Conservation (phyloP, 2,888 invertebrate species). For the Alviniconcha strummeri region DNA sequence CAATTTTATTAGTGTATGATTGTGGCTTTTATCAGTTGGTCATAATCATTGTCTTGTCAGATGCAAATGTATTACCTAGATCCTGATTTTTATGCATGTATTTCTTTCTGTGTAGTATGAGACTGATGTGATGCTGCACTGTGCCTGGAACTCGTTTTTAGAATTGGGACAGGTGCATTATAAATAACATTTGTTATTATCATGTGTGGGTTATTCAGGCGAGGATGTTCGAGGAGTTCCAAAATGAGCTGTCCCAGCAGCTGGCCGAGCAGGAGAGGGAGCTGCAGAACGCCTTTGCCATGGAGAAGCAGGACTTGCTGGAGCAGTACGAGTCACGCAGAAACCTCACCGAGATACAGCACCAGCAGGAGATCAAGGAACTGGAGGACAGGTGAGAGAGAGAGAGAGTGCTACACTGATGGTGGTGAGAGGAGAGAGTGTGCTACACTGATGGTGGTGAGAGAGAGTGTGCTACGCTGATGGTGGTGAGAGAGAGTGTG, state of each 20-base stretch:
- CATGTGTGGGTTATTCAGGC: slow-evolving; percentile 38
- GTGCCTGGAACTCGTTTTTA: no score
- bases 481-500: not conserved
- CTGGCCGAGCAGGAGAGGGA: slow-evolving; percentile 57
- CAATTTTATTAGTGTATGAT: no score
- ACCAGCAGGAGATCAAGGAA: slow-evolving; percentile 22
- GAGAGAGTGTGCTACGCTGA: not conserved
- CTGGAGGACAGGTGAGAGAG: slow-evolving; percentile 40
- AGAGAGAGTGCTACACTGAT: not conserved
- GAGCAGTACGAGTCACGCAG: slow-evolving; percentile 60
- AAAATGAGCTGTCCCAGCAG: slow-evolving; percentile 46
- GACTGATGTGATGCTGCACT: no score
- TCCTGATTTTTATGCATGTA: no score
- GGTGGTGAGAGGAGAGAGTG: slow-evolving; percentile 31
- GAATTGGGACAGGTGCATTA: not conserved
- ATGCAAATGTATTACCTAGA: no score
- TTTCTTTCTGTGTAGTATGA: no score
- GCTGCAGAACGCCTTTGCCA: slow-evolving; percentile 53
- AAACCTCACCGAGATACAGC: slow-evolving; percentile 44
- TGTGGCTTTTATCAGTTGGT: no score
- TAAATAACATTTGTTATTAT: no score
- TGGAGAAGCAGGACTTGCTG: slow-evolving; percentile 58
- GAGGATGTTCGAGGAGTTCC: slow-evolving; percentile 51
- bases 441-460: not conserved
- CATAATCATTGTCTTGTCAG: no score